Percentiles rank a stretch among this genome's conserved stretches.
phyloP scores from a whole-genome alignment of 2,797 vertebrate genomes.

The Sebastes hubbsi region DNA sequence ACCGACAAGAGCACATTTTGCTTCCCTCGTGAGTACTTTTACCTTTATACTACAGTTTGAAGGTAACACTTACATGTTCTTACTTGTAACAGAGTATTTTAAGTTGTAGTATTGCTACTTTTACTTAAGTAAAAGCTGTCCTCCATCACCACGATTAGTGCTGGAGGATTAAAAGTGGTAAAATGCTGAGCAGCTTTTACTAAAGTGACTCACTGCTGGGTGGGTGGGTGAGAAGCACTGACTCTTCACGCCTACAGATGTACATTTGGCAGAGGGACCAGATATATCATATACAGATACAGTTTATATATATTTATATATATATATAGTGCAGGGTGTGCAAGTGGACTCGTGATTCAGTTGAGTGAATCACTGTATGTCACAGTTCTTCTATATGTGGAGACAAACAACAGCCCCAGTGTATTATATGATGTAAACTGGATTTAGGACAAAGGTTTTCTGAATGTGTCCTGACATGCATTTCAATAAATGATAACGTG shows the following conservation, averaged over 20 bases:
- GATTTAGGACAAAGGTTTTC: not conserved
- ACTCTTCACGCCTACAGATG: slow-evolving; percentile 6
- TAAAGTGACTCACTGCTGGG: slow-evolving; percentile 37
- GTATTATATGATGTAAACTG: not conserved
- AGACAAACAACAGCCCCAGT: not conserved
- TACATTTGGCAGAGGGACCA: not conserved
- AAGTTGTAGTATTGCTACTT: not conserved
- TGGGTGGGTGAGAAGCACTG: slow-evolving; percentile 11
- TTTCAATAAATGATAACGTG: not conserved
- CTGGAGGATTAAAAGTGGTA: not conserved
- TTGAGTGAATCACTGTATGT: not conserved
- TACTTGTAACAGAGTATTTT: not conserved
- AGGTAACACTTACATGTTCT: not conserved
- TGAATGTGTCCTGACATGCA: not conserved
- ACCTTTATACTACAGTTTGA: not conserved
- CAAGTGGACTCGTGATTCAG: not conserved
- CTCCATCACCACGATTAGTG: not conserved
- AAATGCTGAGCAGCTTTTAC: slow-evolving; percentile 6
- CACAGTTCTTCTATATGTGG: not conserved
- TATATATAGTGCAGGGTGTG: not conserved
- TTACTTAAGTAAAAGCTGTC: not conserved
- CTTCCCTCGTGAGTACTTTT: not conserved
- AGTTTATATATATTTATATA: not conserved
- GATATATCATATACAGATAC: not conserved
- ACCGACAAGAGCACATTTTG: not conserved